Evolutionary conservation across 2,113 vertebrate species (phyloP), one percentile per base, ranked within the genome.

Genomic region (Ptyas mucosa): DNA sequence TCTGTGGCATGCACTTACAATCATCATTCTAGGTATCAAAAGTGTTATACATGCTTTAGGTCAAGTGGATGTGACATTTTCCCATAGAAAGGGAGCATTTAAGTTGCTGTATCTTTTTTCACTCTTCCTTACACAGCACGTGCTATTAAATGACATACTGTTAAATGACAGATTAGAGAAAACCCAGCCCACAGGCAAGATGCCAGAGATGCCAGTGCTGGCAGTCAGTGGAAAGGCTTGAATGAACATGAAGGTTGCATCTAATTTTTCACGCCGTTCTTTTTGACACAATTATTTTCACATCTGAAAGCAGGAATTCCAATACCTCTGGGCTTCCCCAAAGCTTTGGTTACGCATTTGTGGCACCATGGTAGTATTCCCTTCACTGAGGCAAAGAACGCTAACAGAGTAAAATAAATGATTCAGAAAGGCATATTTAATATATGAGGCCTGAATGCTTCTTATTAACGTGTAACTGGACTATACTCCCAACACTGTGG

Each of bases 11-110:
- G 91, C 69, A 89, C 95, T 96, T 96, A 92, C 91, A 93, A 92
- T 88, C 95, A 89, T 94, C 95, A 89, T 89, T 93, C 93, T 55
- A 75, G 92, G 96, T 94, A 93, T 89, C 96, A 93, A 85, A 85
- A 91, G 89, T 94, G 26, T 24, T 95, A 87, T 90, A 95, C 94
- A 92, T 97, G 94, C 94, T 96, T 96, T 97, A 96, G 95, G 97
- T 97, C 94, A 97, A 94, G 87, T 91, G 91, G 51, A 91, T 85
- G 86, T 91, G 91, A 94, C 0, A 1, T 85, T 91, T 96, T 97
- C 87, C 57, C 75, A 95, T 94, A 94, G 0, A 93, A 86, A 75
- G 88, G 29, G 90, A 91, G 90, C 54, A 93, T 94, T 95, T 95
- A 87, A 89, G 92, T 85, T 34, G 88, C 61, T 91, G 64, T 89